These are phyloP conservation scores for Ricordea florida DNA, from an alignment of 92 coral and sea anemone genomes.

Conservation along the genomic window DNA sequence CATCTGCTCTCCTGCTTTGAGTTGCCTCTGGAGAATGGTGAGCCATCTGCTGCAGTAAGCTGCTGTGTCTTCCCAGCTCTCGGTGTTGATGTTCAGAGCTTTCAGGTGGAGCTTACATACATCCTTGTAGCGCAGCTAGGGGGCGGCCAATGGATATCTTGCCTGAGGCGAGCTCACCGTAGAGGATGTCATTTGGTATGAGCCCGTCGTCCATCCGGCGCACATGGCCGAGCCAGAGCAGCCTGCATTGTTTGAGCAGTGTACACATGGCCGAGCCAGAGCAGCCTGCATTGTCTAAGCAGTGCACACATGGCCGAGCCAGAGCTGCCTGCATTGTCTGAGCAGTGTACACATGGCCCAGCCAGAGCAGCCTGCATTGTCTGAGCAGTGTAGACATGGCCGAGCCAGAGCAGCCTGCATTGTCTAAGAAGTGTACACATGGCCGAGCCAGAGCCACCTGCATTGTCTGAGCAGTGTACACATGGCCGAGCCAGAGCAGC, in stretches of 20 bases:
- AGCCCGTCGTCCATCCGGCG: constrained; percentile 30
- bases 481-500: constrained; percentile 58
- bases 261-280: no score
- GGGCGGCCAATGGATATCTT: neutral
- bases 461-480: no score
- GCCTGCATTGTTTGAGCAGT: constrained; percentile 46
- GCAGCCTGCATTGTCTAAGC: no score
- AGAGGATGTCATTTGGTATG: constrained; percentile 36
- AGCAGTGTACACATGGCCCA: constrained; percentile 45
- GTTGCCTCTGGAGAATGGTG: neutral
- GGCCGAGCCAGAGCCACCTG: no score
- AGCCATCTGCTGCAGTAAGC: neutral
- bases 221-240: constrained; percentile 60
- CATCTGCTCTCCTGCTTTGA: neutral
- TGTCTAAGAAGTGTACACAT: constrained; percentile 39
- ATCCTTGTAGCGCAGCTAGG: neutral
- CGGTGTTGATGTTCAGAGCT: neutral
- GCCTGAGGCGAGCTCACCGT: constrained; percentile 26
- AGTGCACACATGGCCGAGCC: constrained; percentile 52
- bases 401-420: constrained; percentile 55
- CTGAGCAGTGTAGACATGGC: constrained; percentile 46
- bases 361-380: no score
- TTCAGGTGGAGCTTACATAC: neutral
- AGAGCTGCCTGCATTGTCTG: constrained; percentile 44
- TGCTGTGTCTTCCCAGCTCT: neutral